Evolutionary conservation across 2,797 vertebrate genomes (phyloP), one percentile per base, ranked within the genome.

Genomic region (Simalia tracyae): DNA sequence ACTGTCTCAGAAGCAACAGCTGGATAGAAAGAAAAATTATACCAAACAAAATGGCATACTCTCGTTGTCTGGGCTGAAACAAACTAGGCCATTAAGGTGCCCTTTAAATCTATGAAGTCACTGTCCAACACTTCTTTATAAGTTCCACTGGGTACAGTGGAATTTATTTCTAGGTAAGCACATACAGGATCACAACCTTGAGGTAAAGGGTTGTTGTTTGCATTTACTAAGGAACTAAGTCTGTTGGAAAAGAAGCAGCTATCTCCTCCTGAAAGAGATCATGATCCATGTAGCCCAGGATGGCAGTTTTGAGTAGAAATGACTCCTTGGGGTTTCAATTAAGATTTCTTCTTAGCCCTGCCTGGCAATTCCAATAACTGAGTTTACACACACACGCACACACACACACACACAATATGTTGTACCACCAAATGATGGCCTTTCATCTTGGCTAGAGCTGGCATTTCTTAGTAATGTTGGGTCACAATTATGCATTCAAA

Each of bases 1-100:
- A 56, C 87, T 92, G 92, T 54, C 90, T 91, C 94, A 95, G 92
- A 93, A 93, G 24, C 72, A 50, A 26, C 56, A 91, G 94, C 42
- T 91, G 89, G 94, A 4, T 76, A 0, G 57, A 93, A 87, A 93
- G 91, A 94, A 87, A 60, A 88, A 92, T 0, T 1, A 89, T 91
- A 0, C 17, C 61, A 24, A 0, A 1, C 19, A 87, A 90, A 36
- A 90, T 8, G 46, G 5, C 88, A 94, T 42, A 12, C 11, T 0
- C 31, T 0, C 63, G 4, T 86, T 92, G 46, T 85, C 64, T 54
- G 1, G 90, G 57, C 68, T 89, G 50, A 68, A 72, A 92, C 90
- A 76, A 5, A 24, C 28, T 46, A 26, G 81, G 84, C 64, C 57
- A 63, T 7, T 3, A 76, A 89, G 64, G 14, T 60, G 60, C 26